A percentile compares a stretch with the other conserved stretches of the same genome.
These are phyloP conservation scores for Pithecia hirsuta DNA, from an alignment of 2,797 vertebrate species.

Conservation along the genomic window DNA sequence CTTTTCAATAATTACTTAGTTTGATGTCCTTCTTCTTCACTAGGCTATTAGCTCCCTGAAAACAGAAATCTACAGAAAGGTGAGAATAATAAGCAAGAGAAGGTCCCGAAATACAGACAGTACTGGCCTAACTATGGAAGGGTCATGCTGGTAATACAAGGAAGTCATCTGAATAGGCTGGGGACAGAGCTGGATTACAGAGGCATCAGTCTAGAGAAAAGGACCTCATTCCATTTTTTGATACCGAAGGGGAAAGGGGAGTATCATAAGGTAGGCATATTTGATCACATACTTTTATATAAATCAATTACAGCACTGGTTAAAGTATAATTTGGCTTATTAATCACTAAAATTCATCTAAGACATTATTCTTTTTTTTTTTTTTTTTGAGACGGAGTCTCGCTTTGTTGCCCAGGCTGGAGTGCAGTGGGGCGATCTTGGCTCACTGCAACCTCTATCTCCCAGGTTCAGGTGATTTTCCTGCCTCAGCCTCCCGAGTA, in stretches of 20 bases:
- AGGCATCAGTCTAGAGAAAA: background rate
- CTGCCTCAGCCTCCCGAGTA: too few relatives aligned
- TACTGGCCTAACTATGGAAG: background rate
- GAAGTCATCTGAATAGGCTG: background rate
- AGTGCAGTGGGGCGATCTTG: accelerated
- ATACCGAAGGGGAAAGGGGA: background rate
- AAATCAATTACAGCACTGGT: background rate
- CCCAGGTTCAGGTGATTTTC: too few relatives aligned
- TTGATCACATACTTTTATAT: background rate
- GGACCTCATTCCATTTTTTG: background rate
- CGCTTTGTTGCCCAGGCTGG: too few relatives aligned
- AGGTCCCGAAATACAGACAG: background rate
- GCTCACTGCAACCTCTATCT: too few relatives aligned
- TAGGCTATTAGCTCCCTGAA: background rate
- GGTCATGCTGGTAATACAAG: background rate
- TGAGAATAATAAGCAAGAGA: background rate
- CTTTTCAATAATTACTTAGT: conserved; percentile 23
- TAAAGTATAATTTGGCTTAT: conserved; percentile 21
- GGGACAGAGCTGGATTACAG: background rate
- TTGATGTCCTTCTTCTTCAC: background rate
- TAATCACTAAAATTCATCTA: conserved; percentile 24
- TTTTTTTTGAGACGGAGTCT: too few relatives aligned
- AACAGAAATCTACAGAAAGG: background rate
- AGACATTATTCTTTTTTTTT: background rate
- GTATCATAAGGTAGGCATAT: background rate